These are phyloP conservation scores for Orthosia incerta DNA, from an alignment of 2,888 invertebrate genomes.

Conservation along the genomic window DNA sequence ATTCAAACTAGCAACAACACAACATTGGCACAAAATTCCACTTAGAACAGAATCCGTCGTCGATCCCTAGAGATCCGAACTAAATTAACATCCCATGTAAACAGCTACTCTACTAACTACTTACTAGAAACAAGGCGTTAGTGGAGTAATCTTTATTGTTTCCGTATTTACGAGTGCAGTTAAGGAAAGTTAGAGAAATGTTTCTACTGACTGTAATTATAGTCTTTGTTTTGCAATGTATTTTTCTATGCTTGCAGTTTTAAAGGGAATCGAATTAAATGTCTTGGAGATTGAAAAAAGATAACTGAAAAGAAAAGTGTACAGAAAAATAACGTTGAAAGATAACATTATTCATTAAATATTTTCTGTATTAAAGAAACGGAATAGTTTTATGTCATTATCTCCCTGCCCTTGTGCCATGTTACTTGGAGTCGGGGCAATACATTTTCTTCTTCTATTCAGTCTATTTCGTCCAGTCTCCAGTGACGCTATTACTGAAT, in stretches of 20 bases:
- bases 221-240: neutral
- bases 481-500: too few species aligned
- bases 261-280: conserved; percentile 15
- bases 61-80: conserved; percentile 48
- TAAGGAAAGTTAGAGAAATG: conserved; percentile 21
- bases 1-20: conserved; percentile 28
- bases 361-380: too few species aligned
- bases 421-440: too few species aligned
- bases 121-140: conserved; percentile 27
- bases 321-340: neutral
- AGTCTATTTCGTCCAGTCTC: too few species aligned
- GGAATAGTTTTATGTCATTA: too few species aligned
- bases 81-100: conserved; percentile 56
- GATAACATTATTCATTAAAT: neutral
- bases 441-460: too few species aligned
- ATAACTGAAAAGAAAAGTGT: neutral
- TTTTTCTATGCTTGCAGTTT: conserved; percentile 16
- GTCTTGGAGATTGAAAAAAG: neutral
- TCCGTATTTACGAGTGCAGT: conserved; percentile 30
- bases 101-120: conserved; percentile 29
- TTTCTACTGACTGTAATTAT: conserved; percentile 15
- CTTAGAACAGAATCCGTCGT: conserved; percentile 31
- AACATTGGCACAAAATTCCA: conserved; percentile 38
- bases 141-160: conserved; percentile 41
- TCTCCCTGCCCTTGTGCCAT: too few species aligned